phyloP scores from a whole-genome alignment of 2,113 vertebrate genomes.

The Entelurus aequoreus region DNA sequence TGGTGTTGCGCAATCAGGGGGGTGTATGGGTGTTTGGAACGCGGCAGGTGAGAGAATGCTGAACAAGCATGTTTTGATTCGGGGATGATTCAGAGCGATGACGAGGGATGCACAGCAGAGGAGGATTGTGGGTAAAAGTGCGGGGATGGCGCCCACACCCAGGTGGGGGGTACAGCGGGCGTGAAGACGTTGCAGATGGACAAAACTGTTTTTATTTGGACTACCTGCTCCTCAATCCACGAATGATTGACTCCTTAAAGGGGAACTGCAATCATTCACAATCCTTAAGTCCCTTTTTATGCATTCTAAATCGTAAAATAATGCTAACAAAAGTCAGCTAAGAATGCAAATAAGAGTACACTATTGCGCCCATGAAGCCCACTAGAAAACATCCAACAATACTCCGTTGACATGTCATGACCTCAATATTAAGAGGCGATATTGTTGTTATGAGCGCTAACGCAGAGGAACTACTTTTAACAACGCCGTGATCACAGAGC shows the following conservation, averaged over 20 bases:
- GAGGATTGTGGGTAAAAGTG: conserved; percentile 41
- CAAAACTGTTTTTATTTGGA: background rate
- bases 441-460: no score
- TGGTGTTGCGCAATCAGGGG: conserved; percentile 16
- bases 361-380: no score
- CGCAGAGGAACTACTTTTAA: no score
- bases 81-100: conserved; percentile 39
- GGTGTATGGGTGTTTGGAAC: conserved; percentile 15
- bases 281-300: no score
- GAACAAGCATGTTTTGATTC: conserved; percentile 49
- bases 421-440: no score
- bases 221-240: conserved; percentile 4
- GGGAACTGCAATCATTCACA: no score
- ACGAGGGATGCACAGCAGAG: conserved; percentile 38
- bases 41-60: conserved; percentile 32
- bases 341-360: no score
- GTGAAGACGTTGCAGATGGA: conserved; percentile 6
- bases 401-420: no score
- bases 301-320: no score
- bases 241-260: conserved; percentile 41
- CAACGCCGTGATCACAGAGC: no score
- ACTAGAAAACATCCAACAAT: no score
- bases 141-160: conserved; percentile 1
- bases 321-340: no score
- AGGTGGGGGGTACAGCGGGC: conserved; percentile 9